Evolutionary conservation across 2,113 vertebrate species (phyloP), one percentile per base, ranked within the genome.

Genomic region (Rattus norvegicus): DNA sequence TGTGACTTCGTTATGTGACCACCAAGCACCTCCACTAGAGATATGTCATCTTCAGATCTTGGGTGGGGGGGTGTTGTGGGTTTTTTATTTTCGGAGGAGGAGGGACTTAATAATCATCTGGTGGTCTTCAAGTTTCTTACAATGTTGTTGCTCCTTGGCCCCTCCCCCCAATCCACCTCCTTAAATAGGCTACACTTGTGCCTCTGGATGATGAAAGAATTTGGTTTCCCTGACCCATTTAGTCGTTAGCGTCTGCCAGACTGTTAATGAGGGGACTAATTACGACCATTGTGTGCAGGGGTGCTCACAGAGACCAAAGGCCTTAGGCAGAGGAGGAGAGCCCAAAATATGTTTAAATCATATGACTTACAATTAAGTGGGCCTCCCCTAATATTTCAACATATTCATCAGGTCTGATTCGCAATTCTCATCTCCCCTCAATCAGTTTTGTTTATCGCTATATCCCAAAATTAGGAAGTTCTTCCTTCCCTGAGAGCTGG

Each of bases 231-330:
- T 92, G 86, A 80, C 83, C 87, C 69, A 80, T 91, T 95, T 95
- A 94, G 79, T 96, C 80, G 93, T 90, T 72, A 83, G 96, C 59
- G 70, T 96, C 92, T 81, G 83, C 93, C 67, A 92, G 98, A 95
- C 92, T 94, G 88, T 84, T 95, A 97, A 95, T 83, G 92, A 96
- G 95, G 83, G 47, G 81, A 92, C 96, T 95, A 96, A 96, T 96
- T 95, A 85, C 67, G 90, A 20, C 67, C 43, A 77, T 59, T 94
- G 75, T 95, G 59, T 33, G 39, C 47, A 93, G 77, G 86, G 93
- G 77, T 43, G 36, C 65, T 94, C 79, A 59, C 19, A 43, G 92
- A 95, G 76, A 81, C 84, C 73, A 91, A 61, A 72, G 59, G 13
- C 7, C 61, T 79, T 67, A 49, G 80, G 72, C 67, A 47, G 90